Evolutionary conservation across 2,113 vertebrate species (phyloP).

Genomic region (Cariama cristata): DNA sequence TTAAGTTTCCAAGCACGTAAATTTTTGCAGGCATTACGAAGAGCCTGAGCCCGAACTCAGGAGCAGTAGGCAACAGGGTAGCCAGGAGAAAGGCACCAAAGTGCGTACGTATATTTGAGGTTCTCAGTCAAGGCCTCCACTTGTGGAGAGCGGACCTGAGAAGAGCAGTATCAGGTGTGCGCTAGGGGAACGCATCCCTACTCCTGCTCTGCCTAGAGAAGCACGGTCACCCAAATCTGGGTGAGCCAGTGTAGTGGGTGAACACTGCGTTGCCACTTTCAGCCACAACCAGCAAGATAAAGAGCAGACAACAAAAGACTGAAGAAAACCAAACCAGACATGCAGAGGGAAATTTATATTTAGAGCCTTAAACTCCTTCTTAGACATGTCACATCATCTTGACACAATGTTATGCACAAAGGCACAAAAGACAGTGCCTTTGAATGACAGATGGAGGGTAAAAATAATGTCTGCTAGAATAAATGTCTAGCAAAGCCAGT

Average conservation of each 20-base stretch:
- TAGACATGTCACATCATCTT: background rate
- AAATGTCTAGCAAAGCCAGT: background rate
- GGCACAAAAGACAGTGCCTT: background rate
- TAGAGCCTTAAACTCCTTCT: background rate
- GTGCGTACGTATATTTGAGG: background rate
- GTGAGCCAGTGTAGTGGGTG: background rate
- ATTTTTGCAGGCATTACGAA: background rate
- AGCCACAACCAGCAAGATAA: background rate
- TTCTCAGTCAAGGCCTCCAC: accelerated
- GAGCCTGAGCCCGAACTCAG: background rate
- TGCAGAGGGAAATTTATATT: background rate
- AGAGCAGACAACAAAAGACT: background rate
- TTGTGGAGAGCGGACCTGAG: background rate
- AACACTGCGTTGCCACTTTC: background rate
- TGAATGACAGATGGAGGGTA: background rate
- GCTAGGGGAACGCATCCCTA: background rate
- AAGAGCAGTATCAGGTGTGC: background rate
- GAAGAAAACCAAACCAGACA: background rate
- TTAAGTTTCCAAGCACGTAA: background rate
- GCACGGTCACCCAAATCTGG: background rate
- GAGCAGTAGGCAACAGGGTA: background rate
- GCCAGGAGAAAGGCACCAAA: background rate
- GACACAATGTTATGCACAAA: background rate
- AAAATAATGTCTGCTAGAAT: background rate
- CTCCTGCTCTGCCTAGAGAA: background rate